phyloP scores from a whole-genome alignment of 2,888 invertebrate species.

The Crocallis elinguaria region DNA sequence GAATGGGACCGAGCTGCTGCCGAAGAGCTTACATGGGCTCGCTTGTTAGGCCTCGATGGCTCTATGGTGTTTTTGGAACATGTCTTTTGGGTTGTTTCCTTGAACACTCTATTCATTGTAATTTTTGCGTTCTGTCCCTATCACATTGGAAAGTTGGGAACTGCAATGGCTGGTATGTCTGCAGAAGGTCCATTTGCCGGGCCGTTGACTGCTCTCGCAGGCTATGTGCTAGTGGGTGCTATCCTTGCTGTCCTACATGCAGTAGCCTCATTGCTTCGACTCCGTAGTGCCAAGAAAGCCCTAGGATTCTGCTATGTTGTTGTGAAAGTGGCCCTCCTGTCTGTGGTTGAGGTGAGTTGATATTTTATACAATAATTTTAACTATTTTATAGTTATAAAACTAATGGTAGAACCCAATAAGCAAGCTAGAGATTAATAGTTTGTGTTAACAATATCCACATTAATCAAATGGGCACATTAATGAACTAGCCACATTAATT shows the following conservation, averaged over 20 bases:
- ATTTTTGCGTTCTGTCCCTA: slow-evolving; percentile 99
- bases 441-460: no score
- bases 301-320: slow-evolving; percentile 97
- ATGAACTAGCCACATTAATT: no score
- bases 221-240: slow-evolving; percentile 96
- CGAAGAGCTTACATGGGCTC: slow-evolving; percentile 99
- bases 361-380: not conserved
- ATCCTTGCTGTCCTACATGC: slow-evolving; percentile 93
- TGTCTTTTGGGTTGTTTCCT: slow-evolving; percentile 99
- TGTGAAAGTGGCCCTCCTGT: slow-evolving; percentile 95
- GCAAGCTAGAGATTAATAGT: no score
- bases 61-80: slow-evolving; percentile 98
- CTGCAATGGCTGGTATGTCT: slow-evolving; percentile 84
- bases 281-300: slow-evolving; percentile 92
- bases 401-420: no score
- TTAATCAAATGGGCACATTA: no score
- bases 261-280: slow-evolving; percentile 91
- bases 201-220: slow-evolving; percentile 95
- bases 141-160: slow-evolving; percentile 95
- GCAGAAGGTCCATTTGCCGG: slow-evolving; percentile 95
- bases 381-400: no score
- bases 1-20: slow-evolving; percentile 99
- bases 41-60: slow-evolving; percentile 97
- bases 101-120: slow-evolving; percentile 98
- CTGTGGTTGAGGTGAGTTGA: slow-evolving; percentile 94